Conservation (phyloP, 2,113 vertebrate species). For the Platysternon megacephalum region DNA sequence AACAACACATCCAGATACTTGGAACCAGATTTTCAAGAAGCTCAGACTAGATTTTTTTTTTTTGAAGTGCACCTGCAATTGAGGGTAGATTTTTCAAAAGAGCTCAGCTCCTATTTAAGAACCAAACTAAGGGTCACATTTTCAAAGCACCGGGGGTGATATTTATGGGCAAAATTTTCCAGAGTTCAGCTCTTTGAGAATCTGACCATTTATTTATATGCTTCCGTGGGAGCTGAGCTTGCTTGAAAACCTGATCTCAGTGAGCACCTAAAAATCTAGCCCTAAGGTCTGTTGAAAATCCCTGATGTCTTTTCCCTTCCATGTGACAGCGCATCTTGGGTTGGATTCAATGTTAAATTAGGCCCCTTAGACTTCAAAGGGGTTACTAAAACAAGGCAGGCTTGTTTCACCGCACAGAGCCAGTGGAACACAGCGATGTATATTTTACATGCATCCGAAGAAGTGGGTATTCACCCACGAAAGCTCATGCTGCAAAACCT, state of each 20-base stretch:
- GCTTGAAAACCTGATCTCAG: neutral
- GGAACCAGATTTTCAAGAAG: neutral
- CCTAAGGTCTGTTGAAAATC: neutral
- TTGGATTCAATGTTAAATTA: neutral
- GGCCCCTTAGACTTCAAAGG: neutral
- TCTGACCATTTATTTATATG: neutral
- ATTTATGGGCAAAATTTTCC: neutral
- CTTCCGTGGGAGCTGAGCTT: neutral
- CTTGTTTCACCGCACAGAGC: neutral
- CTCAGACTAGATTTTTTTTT: no score
- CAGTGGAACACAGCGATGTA: neutral
- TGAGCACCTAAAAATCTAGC: neutral
- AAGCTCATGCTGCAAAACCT: no score
- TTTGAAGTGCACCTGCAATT: neutral
- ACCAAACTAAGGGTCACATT: neutral
- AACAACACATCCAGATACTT: neutral
- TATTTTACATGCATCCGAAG: no score
- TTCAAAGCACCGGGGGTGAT: neutral
- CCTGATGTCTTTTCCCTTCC: neutral
- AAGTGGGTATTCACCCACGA: no score
- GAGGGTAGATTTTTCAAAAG: neutral
- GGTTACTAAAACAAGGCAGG: neutral
- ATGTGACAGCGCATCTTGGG: neutral
- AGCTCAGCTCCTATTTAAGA: neutral
- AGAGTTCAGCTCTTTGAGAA: neutral